Evolutionary conservation across 1,140 invertebrate genomes (phyloP), one percentile per base, ranked within the genome.

Genomic region (Dreissena polymorpha): DNA sequence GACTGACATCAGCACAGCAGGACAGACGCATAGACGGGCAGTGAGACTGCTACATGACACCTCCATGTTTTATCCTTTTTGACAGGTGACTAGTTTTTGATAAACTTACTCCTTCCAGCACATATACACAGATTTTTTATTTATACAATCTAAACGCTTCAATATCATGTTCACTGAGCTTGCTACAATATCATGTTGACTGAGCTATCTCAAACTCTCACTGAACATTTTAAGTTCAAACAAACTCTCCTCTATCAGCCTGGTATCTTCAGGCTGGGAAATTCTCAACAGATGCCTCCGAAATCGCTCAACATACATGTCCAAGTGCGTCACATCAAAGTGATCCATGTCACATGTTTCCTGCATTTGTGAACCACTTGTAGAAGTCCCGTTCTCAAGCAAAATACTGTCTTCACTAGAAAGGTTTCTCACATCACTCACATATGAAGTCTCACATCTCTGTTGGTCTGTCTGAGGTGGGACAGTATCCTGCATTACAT

Each of bases 251-350:
- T 79, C 64, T 14, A 79, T 53, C 21, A 27, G 12, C 14, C 7
- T 3, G 5, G n/a, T 6, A 39, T 80, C 76, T n/a, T 80, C 71
- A 12, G 60, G 29, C 21, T 25, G 57, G 29, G 29, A 73, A n/a
- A 85, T 80, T 49, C 60, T 74, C 29, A 27, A 21, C n/a, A 85
- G 50, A 60, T 85, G 83, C 39, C 10, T 57, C 27, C 23, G 51
- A 60, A 80, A 85, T 55, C 70, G 63, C 3, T 69, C 27, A 0
- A 85, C 29, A 69, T 85, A 70, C 18, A 14, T 18, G 10, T 63
- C 8, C 10, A 85, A 27, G 12, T 80, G 74, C 25, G 29, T 57
- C 18, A 79, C 49, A 71, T 25, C 49, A 27, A 67, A 16, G 63
- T 25, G 14, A 29, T 67, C 63, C 60, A 67, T 63, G 39, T 49